These are phyloP conservation scores for Gallinago nigripennis DNA, from an alignment of 2,797 vertebrate species.

Conservation along the genomic window DNA sequence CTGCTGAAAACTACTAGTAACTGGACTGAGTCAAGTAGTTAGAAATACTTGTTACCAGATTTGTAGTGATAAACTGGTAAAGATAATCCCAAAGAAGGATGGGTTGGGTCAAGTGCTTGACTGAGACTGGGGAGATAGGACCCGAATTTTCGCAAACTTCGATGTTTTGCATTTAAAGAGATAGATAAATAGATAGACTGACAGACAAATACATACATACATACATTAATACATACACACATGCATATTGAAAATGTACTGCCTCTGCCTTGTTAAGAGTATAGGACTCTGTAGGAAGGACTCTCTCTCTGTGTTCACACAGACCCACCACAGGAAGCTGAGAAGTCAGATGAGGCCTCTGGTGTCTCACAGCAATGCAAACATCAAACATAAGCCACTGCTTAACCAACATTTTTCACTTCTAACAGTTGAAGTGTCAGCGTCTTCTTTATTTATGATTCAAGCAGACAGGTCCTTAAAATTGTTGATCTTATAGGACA, in stretches of 20 bases:
- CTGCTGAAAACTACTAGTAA: neutral
- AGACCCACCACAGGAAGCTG: neutral
- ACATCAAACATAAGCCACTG: neutral
- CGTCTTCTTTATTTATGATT: neutral
- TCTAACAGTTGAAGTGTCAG: neutral
- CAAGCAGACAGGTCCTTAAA: neutral
- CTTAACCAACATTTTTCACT: neutral
- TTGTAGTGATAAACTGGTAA: neutral
- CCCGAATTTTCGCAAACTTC: neutral
- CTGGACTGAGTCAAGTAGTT: neutral
- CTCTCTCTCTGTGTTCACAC: rapidly evolving
- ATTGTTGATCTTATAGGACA: neutral
- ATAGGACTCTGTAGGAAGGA: neutral
- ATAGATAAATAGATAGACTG: neutral
- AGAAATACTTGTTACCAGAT: neutral
- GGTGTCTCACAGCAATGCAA: neutral
- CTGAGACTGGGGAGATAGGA: neutral
- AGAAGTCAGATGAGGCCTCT: neutral
- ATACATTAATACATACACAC: neutral
- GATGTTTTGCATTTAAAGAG: neutral
- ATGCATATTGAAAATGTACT: neutral
- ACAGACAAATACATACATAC: neutral
- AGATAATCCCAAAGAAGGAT: neutral
- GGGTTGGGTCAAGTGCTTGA: neutral
- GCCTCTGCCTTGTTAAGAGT: neutral